Percentiles rank a stretch among this genome's conserved stretches.
These are phyloP conservation scores for Antennarius striatus DNA, from an alignment of 2,113 vertebrate species.

Conservation along the genomic window DNA sequence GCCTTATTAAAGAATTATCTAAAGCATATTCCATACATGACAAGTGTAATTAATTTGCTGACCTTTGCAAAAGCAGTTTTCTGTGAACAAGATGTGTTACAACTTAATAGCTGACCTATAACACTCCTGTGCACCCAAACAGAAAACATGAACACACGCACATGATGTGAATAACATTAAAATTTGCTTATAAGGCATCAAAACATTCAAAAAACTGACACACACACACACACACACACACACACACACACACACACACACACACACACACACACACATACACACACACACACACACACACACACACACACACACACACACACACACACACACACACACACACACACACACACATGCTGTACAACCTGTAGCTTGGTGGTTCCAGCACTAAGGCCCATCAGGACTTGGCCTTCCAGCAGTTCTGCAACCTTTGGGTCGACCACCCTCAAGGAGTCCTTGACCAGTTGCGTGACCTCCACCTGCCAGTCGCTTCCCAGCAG, in stretches of 20 bases:
- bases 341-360: not conserved
- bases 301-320: not conserved
- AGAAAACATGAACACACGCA: too few relatives aligned
- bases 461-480: constrained; percentile 90
- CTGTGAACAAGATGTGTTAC: too few relatives aligned
- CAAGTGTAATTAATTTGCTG: too few relatives aligned
- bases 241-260: not conserved
- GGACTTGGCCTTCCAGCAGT: constrained; percentile 82
- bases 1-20: too few relatives aligned
- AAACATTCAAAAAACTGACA: not conserved
- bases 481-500: constrained; percentile 91
- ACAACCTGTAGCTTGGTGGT: constrained; percentile 91
- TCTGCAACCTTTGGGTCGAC: constrained; percentile 83
- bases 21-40: too few relatives aligned
- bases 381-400: constrained; percentile 85
- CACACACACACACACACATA: not conserved
- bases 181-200: not conserved
- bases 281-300: not conserved
- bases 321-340: constrained; percentile 1
- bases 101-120: too few relatives aligned
- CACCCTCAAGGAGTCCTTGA: constrained; percentile 87
- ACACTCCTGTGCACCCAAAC: too few relatives aligned
- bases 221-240: not conserved
- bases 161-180: too few relatives aligned
- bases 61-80: too few relatives aligned